A percentile compares a stretch with the other conserved stretches of the same genome.
Evolutionary conservation across 1,140 invertebrate genomes (phyloP).

Genomic region (Plectrocnemia conspersa): DNA sequence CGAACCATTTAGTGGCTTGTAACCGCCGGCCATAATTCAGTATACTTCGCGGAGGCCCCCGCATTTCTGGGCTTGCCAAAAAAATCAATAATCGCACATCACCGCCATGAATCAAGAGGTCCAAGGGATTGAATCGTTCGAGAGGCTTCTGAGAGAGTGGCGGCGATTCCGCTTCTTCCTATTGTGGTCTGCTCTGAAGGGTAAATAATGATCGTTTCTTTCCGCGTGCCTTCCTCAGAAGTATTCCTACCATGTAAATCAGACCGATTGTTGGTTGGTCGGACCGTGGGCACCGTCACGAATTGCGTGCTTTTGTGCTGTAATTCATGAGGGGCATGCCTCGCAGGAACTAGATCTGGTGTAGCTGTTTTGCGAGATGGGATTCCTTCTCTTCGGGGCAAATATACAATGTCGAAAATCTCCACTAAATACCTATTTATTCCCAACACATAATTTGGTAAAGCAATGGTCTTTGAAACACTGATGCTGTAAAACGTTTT

Average conservation of each 20-base stretch:
- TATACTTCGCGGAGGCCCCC: constrained; percentile 14
- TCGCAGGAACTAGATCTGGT: too few species aligned
- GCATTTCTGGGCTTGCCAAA: neutral
- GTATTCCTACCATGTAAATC: constrained; percentile 14
- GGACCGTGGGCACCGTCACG: neutral
- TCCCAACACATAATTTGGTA: too few species aligned
- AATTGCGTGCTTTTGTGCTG: too few species aligned
- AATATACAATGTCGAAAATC: too few species aligned
- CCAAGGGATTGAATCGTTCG: constrained; percentile 8
- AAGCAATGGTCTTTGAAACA: too few species aligned
- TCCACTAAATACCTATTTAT: too few species aligned
- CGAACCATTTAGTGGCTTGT: constrained; percentile 24
- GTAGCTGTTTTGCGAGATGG: too few species aligned
- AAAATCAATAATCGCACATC: constrained; percentile 2
- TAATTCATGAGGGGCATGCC: too few species aligned
- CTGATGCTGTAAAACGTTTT: too few species aligned
- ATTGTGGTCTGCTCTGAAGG: neutral
- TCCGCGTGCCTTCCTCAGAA: constrained; percentile 18
- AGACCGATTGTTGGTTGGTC: neutral
- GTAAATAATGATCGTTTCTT: constrained; percentile 11
- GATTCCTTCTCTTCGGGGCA: too few species aligned
- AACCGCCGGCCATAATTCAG: constrained; percentile 24
- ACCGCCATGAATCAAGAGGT: neutral
- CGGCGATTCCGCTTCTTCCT: too few species aligned
- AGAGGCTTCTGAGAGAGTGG: too few species aligned